A percentile compares a stretch with the other conserved stretches of the same genome.
These are phyloP conservation scores for Cryptophagus acutangulus DNA, from an alignment of 2,888 invertebrate genomes.

Conservation along the genomic window DNA sequence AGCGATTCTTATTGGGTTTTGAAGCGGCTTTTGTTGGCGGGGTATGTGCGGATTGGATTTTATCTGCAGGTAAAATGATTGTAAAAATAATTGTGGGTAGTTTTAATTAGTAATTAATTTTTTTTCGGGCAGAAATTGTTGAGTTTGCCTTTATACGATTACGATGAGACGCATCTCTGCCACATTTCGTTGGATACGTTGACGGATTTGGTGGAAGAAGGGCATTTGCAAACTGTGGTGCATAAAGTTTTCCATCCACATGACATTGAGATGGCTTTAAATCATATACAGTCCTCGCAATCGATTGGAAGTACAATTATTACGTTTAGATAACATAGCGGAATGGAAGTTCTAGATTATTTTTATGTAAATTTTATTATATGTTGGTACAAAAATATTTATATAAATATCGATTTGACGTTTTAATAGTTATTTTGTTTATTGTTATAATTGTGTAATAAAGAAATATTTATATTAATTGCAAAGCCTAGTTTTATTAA, in stretches of 20 bases:
- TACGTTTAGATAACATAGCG: slow-evolving; percentile 45
- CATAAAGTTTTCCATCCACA: slow-evolving; percentile 50
- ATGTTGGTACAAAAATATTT: no score
- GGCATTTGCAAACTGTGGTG: slow-evolving; percentile 55
- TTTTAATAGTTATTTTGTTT: no score
- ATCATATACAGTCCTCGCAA: slow-evolving; percentile 40
- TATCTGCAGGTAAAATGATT: slow-evolving; percentile 27
- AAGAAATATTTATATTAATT: no score
- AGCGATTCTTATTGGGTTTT: slow-evolving; percentile 54
- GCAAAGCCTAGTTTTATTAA: no score
- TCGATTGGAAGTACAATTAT: slow-evolving; percentile 46
- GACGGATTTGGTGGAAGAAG: slow-evolving; percentile 50
- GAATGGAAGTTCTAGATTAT: no score
- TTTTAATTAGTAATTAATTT: slow-evolving; percentile 6
- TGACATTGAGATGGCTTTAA: slow-evolving; percentile 43
- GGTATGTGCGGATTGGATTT: slow-evolving; percentile 47
- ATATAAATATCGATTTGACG: no score
- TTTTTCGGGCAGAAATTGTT: slow-evolving; percentile 44
- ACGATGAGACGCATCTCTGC: slow-evolving; percentile 44
- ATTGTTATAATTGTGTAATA: no score
- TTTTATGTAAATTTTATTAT: no score
- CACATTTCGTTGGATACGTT: slow-evolving; percentile 40
- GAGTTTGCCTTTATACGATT: slow-evolving; percentile 37
- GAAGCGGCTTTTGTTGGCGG: no score
- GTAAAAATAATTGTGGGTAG: not conserved